A percentile compares a stretch with the other conserved stretches of the same genome.
Conservation (phyloP, 2,797 vertebrate genomes). For the Erithacus rubecula region DNA sequence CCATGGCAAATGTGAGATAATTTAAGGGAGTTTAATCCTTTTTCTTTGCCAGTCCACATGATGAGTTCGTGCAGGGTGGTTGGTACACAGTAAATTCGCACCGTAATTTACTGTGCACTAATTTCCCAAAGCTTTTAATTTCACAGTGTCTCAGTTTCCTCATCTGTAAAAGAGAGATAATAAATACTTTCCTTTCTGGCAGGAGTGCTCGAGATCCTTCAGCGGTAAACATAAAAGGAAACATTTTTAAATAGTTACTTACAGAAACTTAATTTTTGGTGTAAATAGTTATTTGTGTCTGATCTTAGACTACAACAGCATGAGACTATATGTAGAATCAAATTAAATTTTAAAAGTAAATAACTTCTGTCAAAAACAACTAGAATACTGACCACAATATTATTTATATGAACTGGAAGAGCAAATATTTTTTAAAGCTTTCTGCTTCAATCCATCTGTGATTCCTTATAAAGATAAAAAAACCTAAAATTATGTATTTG, state of each 20-base stretch:
- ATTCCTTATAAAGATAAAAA: neutral
- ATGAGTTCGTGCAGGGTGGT: constrained; percentile 18
- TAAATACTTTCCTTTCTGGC: constrained; percentile 60
- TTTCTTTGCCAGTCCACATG: constrained; percentile 42
- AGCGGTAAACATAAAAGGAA: constrained; percentile 42
- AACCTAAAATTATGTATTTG: neutral
- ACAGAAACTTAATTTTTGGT: constrained; percentile 26
- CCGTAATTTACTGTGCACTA: constrained; percentile 58
- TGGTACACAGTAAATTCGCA: constrained; percentile 56
- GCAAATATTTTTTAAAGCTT: neutral
- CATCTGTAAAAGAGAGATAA: constrained; percentile 65
- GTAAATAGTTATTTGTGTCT: constrained; percentile 23
- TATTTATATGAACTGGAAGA: neutral
- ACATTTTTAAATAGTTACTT: constrained; percentile 38
- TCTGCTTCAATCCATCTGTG: constrained; percentile 17
- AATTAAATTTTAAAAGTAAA: neutral
- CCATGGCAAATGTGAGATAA: constrained; percentile 54
- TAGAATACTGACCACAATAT: neutral
- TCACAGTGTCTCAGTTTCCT: constrained; percentile 66
- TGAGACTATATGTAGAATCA: neutral
- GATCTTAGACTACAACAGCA: neutral
- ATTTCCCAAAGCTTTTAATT: constrained; percentile 68
- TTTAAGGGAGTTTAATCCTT: constrained; percentile 59
- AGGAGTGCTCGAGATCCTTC: constrained; percentile 3
- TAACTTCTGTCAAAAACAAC: neutral